A percentile compares a stretch with the other conserved stretches of the same genome.
These are phyloP conservation scores for Brachirus orientalis DNA, from an alignment of 2,113 vertebrate genomes.

Conservation along the genomic window DNA sequence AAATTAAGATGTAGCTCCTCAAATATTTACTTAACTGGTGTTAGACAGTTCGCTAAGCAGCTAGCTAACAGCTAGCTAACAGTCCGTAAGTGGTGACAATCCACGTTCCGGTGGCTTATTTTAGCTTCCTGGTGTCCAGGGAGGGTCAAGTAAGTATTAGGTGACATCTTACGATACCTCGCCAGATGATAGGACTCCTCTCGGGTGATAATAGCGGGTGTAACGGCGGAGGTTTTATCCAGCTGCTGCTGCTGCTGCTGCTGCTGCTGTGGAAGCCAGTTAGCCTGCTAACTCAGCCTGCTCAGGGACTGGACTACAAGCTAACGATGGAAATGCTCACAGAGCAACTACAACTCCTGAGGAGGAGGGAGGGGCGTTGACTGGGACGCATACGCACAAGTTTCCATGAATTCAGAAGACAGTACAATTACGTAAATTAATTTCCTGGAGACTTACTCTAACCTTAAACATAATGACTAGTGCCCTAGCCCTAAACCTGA, in stretches of 20 bases:
- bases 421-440: no score
- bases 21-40: conserved; percentile 12
- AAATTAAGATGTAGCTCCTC: background rate
- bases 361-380: conserved; percentile 36
- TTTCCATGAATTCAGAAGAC: no score
- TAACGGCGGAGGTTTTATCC: conserved; percentile 15
- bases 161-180: conserved; percentile 34
- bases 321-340: conserved; percentile 28
- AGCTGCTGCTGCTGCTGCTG: conserved; percentile 3
- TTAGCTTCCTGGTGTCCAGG: background rate
- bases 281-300: conserved; percentile 51
- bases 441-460: no score
- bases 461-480: no score
- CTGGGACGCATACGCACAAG: background rate
- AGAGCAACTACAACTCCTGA: conserved; percentile 45
- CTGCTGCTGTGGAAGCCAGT: conserved; percentile 9
- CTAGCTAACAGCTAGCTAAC: conserved; percentile 44
- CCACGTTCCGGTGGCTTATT: conserved; percentile 12
- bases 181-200: conserved; percentile 23
- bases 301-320: conserved; percentile 40
- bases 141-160: background rate
- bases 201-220: background rate
- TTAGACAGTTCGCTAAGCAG: conserved; percentile 47
- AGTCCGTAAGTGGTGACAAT: conserved; percentile 17
- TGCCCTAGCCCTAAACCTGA: no score